A percentile compares a stretch with the other conserved stretches of the same genome.
Conservation (phyloP, 2,888 invertebrate genomes). For the Brenthis daphne region DNA sequence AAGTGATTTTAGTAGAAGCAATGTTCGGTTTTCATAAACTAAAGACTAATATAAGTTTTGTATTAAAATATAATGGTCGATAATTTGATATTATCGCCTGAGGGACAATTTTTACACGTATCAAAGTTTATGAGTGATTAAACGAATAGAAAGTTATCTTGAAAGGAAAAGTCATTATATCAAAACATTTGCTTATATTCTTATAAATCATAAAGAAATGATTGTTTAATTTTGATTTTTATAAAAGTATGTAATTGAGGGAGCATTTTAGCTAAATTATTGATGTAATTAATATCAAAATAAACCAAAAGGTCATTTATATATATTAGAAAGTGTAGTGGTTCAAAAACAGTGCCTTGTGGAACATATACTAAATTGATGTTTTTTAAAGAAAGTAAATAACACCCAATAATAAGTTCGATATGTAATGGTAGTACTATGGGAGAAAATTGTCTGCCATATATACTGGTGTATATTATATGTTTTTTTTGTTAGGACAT, state of each 20-base stretch:
- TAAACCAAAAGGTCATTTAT: constrained; percentile 5
- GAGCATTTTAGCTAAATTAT: constrained; percentile 5
- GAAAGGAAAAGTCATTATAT: constrained; percentile 16
- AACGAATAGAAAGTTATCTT: constrained; percentile 23
- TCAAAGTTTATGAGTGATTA: constrained; percentile 20
- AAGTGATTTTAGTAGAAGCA: not conserved
- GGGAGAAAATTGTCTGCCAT: not conserved
- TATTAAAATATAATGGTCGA: not conserved
- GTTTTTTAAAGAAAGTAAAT: too few relatives aligned
- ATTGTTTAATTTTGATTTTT: constrained; percentile 2
- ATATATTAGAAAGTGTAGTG: constrained; percentile 12
- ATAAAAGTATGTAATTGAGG: not conserved
- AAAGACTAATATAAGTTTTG: not conserved
- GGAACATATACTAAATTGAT: not conserved
- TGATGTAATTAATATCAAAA: not conserved
- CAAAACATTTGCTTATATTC: not conserved
- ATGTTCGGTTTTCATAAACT: not conserved
- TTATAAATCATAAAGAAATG: not conserved
- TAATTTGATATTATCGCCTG: constrained; percentile 16
- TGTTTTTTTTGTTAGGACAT: too few relatives aligned
- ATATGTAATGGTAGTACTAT: too few relatives aligned
- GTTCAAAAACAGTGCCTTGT: constrained; percentile 13
- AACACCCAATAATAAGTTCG: too few relatives aligned
- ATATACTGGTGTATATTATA: not conserved
- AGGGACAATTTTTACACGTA: constrained; percentile 18